phyloP scores from a whole-genome alignment of 2,113 vertebrate species.

The Nansenia antarctica region DNA sequence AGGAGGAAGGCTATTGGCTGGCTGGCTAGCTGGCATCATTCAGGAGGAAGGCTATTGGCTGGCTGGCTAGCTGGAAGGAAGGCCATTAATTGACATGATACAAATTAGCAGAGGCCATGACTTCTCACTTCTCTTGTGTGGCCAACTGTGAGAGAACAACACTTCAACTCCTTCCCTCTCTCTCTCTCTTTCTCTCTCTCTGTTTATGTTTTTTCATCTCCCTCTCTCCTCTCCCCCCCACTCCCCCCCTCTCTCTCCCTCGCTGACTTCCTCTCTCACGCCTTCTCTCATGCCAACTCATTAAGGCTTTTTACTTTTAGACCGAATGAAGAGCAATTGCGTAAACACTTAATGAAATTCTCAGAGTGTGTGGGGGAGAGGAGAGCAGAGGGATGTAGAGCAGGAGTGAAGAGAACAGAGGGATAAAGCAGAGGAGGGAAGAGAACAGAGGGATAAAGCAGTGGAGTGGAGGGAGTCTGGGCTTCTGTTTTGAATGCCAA shows the following conservation, averaged over 20 bases:
- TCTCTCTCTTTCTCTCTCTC: not conserved
- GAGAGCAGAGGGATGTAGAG: constrained; percentile 47
- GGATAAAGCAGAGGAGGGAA: too few relatives aligned
- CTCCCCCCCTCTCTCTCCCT: not conserved
- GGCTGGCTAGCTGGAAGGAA: not conserved
- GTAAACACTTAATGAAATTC: constrained; percentile 60
- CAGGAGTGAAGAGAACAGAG: too few relatives aligned
- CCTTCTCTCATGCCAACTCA: constrained; percentile 30
- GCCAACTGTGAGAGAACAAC: constrained; percentile 28
- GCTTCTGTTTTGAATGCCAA: constrained; percentile 48
- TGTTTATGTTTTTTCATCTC: constrained; percentile 7
- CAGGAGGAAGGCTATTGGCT: too few relatives aligned
- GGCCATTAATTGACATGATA: constrained; percentile 38
- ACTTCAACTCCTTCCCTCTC: constrained; percentile 17
- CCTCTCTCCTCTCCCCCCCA: not conserved
- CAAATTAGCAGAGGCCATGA: constrained; percentile 34
- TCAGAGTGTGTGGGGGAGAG: constrained; percentile 30
- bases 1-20: too few relatives aligned
- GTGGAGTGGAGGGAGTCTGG: constrained; percentile 39
- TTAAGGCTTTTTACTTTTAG: constrained; percentile 55
- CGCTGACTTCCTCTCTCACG: constrained; percentile 20
- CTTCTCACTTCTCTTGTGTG: constrained; percentile 15
- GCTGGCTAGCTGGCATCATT: not conserved
- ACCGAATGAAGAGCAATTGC: constrained; percentile 61
- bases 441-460: constrained; percentile 47